A percentile compares a stretch with the other conserved stretches of the same genome.
These are phyloP conservation scores for Garra rufa DNA, from an alignment of 2,113 vertebrate species.

Conservation along the genomic window DNA sequence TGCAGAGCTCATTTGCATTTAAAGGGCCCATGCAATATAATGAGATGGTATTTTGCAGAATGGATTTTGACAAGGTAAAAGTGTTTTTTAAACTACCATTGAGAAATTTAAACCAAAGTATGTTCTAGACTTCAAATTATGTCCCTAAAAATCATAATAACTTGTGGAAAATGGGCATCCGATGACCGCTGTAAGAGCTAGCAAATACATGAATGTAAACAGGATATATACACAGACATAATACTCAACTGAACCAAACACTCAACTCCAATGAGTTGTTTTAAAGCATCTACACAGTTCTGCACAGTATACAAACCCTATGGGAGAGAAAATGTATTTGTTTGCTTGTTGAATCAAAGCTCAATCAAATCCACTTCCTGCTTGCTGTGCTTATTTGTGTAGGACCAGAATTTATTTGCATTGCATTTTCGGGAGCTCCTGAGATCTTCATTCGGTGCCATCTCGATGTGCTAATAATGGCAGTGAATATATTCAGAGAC, in stretches of 20 bases:
- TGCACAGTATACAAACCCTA: background rate
- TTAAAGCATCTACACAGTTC: background rate
- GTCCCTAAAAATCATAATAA: too few relatives aligned
- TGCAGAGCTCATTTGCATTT: too few relatives aligned
- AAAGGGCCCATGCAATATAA: too few relatives aligned
- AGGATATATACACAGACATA: background rate
- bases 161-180: too few relatives aligned
- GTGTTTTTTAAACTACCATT: too few relatives aligned
- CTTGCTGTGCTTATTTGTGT: background rate
- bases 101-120: too few relatives aligned
- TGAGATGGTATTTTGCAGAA: too few relatives aligned
- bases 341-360: constrained; percentile 1
- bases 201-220: background rate
- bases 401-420: constrained; percentile 15
- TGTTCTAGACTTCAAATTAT: too few relatives aligned
- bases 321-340: background rate
- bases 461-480: constrained; percentile 12
- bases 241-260: background rate
- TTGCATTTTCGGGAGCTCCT: background rate
- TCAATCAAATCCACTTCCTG: background rate
- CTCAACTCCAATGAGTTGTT: background rate
- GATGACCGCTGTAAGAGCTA: too few relatives aligned
- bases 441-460: background rate
- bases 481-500: background rate
- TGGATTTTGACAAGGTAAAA: too few relatives aligned